Evolutionary conservation across 2,888 invertebrate species (phyloP), one percentile per base, ranked within the genome.

Genomic region (Carabus problematicus): DNA sequence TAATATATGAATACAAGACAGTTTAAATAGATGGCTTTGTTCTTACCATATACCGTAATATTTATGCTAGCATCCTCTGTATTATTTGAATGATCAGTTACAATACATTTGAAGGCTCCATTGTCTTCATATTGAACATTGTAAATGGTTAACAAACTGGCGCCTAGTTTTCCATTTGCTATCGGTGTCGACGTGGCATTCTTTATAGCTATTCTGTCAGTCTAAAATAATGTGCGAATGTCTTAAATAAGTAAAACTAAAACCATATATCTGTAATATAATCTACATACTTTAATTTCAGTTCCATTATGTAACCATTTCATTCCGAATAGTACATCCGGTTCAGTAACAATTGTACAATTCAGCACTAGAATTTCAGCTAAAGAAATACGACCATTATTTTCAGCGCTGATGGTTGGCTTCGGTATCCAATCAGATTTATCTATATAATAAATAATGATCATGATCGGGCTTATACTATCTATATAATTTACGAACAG

Each of bases 351-450:
- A 14, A 82, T 73, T 14, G 72, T 75, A 72, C 83, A 83, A 58
- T 75, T 75, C 14, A 83, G 72, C 2, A 63, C 70, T 18, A 82
- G 72, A 19, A 73, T 72, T 63, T 77, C 75, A 1, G 81, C 82
- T 55, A 80, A 74, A 40, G 78, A 75, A 29, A 79, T 77, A 70
- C 80, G 80, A 14, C 79, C 78, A 66, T 75, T 74, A 52, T 74
- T 77, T 18, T 72, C 43, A 71, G 77, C 71, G 39, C 71, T 70
- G 29, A 75, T 66, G 18, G 67, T 47, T 12, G 76, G 75, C 63
- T 72, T 73, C 7, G 72, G 68, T 29, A 76, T 72, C 4, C 71
- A 74, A 41, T 72, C 66, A 7, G 74, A 72, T 47, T 67, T 70
- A 9, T 68, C 75, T 75, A 49, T 12, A 63, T n/a, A 63, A 54